Evolutionary conservation across 2,113 vertebrate genomes (phyloP), one percentile per base, ranked within the genome.

Genomic region (Halichoeres trimaculatus): DNA sequence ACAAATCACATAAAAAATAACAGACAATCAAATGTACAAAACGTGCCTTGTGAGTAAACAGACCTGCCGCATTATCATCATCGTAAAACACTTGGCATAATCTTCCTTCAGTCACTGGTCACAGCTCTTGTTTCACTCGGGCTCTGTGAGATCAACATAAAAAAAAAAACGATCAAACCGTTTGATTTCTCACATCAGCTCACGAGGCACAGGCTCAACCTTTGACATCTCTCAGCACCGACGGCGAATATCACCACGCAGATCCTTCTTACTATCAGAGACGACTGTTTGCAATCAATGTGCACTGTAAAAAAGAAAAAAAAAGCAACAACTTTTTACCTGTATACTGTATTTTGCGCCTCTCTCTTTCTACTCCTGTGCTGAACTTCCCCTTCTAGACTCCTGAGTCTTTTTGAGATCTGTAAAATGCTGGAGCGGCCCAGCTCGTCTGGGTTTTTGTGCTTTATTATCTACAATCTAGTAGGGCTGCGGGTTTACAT

Each of bases 1-100:
- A 76, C 59, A 67, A 82, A 83, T 84, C 75, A 76, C 69, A 58
- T 30, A 30, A 30, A 84, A 48, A 48, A 76, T 66, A 75, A 72
- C 81, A 78, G 92, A 93, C 92, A 93, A 93, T 93, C 92, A 91
- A 85, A 89, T 76, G 77, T 83, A 87, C 78, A 86, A 82, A 78
- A 88, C 41, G 92, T 93, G 92, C 92, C 92, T 93, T 92, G 90
- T 90, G 92, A 90, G 83, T 69, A 10, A 76, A 80, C 72, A 84
- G 85, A 88, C 80, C 80, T 81, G 78, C 81, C 82, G 57, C 85
- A 59, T 69, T 58, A 57, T 80, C 70, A 52, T 58, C 58, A 57
- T 80, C 70, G 41, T 58, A 50, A n/a, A 14, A 76, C 81, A 82
- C 81, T 83, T 48, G 86, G 85, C 90, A 79, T 86, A 22, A 38